phyloP scores from a whole-genome alignment of 2,888 invertebrate species.

The Andrena fulva region DNA sequence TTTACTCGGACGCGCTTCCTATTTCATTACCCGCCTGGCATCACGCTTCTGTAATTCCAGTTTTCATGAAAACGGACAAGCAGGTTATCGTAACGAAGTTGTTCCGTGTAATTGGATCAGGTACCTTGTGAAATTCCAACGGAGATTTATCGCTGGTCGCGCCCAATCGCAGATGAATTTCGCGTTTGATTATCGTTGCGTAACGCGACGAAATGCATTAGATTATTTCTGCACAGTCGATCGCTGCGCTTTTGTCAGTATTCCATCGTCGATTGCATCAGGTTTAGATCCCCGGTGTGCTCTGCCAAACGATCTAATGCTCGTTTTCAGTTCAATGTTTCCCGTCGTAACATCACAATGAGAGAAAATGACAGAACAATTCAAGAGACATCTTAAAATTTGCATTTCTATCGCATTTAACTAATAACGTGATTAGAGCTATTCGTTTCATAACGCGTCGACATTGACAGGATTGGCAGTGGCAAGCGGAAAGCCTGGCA shows the following conservation, averaged over 20 bases:
- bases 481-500: background rate
- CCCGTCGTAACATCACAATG: no score
- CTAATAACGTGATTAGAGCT: background rate
- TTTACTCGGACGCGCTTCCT: background rate
- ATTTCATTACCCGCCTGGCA: background rate
- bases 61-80: constrained; percentile 15
- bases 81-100: constrained; percentile 12
- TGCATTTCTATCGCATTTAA: background rate
- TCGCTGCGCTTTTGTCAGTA: background rate
- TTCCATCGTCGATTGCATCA: background rate
- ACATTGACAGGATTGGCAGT: background rate
- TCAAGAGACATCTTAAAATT: background rate
- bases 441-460: background rate
- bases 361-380: no score
- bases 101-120: background rate
- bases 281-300: background rate
- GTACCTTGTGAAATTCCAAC: background rate
- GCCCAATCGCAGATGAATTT: constrained; percentile 8
- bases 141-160: constrained; percentile 5
- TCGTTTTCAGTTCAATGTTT: no score
- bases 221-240: constrained; percentile 9
- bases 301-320: background rate
- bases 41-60: background rate
- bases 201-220: constrained; percentile 14
- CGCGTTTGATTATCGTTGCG: constrained; percentile 15